Evolutionary conservation across 2,888 invertebrate genomes (phyloP).

Genomic region (Mimachlamys varia): DNA sequence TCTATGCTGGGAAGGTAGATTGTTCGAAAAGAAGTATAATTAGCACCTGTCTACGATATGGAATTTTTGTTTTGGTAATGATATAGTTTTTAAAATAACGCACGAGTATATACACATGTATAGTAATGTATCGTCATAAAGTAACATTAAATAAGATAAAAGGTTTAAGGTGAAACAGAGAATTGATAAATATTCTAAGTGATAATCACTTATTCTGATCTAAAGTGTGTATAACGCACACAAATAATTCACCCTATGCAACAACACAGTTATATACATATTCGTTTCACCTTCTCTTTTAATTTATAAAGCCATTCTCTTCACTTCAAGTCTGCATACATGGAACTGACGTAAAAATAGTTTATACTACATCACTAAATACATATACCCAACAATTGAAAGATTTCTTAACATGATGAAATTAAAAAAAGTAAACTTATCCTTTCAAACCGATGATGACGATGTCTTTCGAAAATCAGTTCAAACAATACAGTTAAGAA

Average conservation of each 20-base stretch:
- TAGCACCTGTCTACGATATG: too few relatives aligned
- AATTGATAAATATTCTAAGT: background rate
- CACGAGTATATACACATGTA: too few relatives aligned
- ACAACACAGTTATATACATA: background rate
- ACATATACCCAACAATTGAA: too few relatives aligned
- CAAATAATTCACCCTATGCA: background rate
- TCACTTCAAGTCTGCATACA: background rate
- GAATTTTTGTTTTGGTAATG: too few relatives aligned
- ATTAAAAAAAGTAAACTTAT: background rate
- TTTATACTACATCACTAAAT: background rate
- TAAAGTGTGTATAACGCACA: background rate
- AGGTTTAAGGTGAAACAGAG: too few relatives aligned
- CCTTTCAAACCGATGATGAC: background rate
- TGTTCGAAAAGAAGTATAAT: background rate
- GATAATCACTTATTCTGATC: background rate
- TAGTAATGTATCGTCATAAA: too few relatives aligned
- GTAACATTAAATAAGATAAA: too few relatives aligned
- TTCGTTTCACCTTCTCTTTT: background rate
- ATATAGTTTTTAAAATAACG: too few relatives aligned
- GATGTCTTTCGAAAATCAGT: background rate
- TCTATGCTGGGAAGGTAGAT: background rate
- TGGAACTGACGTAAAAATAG: background rate
- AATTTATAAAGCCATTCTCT: slow-evolving; percentile 29
- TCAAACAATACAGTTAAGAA: background rate
- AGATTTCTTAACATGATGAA: background rate